These are phyloP conservation scores for Sympetrum striolatum DNA, from an alignment of 2,888 invertebrate species.

Conservation along the genomic window DNA sequence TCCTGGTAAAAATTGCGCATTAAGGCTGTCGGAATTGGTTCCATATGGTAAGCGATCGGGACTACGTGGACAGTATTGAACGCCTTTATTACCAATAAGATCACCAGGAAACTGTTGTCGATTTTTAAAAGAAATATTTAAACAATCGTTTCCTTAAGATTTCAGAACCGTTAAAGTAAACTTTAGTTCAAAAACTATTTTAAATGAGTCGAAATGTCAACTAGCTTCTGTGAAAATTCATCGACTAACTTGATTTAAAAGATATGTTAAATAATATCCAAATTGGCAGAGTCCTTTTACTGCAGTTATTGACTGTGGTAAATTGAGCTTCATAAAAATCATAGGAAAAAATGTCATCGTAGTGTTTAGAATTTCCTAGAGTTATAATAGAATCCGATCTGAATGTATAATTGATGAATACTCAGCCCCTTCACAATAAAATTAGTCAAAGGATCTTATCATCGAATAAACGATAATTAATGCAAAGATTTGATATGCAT, in stretches of 20 bases:
- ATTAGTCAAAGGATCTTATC: background rate
- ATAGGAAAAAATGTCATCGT: background rate
- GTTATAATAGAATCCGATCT: background rate
- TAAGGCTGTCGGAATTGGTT: too few relatives aligned
- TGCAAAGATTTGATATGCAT: constrained; percentile 16
- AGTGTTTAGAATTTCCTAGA: background rate
- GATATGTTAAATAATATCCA: background rate
- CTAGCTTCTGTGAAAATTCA: background rate
- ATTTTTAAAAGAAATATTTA: too few relatives aligned
- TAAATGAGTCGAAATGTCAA: background rate
- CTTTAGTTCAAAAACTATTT: background rate
- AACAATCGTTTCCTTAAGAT: too few relatives aligned
- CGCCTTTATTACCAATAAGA: too few relatives aligned
- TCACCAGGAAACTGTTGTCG: too few relatives aligned
- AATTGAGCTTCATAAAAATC: constrained; percentile 23
- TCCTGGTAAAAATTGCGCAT: background rate
- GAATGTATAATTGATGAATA: background rate
- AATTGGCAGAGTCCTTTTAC: background rate
- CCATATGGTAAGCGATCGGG: too few relatives aligned
- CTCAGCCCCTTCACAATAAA: background rate
- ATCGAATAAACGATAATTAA: background rate
- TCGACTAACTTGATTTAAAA: background rate
- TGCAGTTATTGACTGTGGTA: constrained; percentile 7
- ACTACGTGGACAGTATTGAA: too few relatives aligned
- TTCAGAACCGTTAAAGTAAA: too few relatives aligned